Evolutionary conservation across 2,113 vertebrate genomes (phyloP), one percentile per base, ranked within the genome.

Genomic region (Seriola aureovittata): DNA sequence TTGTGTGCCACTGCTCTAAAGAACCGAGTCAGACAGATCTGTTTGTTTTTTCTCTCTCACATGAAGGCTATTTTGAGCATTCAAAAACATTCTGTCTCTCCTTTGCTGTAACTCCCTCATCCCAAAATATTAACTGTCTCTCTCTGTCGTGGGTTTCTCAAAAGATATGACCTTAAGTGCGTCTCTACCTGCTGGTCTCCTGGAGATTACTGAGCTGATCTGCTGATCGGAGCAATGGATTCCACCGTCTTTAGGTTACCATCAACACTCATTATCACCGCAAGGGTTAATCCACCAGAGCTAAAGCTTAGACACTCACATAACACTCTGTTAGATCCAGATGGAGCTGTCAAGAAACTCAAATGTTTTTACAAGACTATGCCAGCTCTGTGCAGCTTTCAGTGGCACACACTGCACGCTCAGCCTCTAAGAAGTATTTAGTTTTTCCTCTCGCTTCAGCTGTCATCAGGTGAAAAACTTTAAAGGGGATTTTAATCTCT

Each of bases 241-340:
- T 40, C 65, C 59, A n/a, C 23, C 5, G 32, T 59, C 83, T 83
- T 81, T 57, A 57, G 48, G 70, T 74, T 44, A 10, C 70, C 78
- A 64, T 84, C 64, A 46, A 23, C 71, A 16, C 65, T 78, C 84
- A 65, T 89, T 76, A 80, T 66, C 29, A 0, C 59, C 67, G 70
- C 58, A 75, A 85, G 85, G 68, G 86, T 91, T 92, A 89, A 91
- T 91, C 86, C 71, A 71, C n/a, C 36, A n/a, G 71, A 75, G 59
- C 82, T 65, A 40, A 57, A 38, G 77, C 75, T 75, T 81, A 69
- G 60, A 64, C 65, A 44, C 67, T 84, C 65, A 17, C 38, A 68
- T 57, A 64, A 50, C 63, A 34, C 65, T 57, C 44, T 44, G 83
- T 63, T 52, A 6, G 10, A 81, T 79, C 73, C 88, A 90, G 85